These are phyloP conservation scores for Daktulosphaira vitifoliae DNA, from an alignment of 1,140 invertebrate species.

Conservation along the genomic window DNA sequence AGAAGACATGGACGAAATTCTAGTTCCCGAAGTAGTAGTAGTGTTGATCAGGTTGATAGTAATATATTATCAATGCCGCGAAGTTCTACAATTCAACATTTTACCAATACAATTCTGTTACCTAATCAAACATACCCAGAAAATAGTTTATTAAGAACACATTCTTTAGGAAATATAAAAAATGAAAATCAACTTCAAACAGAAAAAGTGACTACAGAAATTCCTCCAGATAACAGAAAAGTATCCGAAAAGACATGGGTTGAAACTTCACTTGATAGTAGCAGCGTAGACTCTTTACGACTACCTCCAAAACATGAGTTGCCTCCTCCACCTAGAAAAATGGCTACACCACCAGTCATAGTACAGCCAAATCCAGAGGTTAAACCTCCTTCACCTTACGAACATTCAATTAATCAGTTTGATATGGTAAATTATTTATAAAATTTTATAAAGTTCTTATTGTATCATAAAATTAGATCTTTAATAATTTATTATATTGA, in stretches of 20 bases:
- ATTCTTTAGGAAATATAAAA: constrained; percentile 55
- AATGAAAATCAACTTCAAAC: constrained; percentile 34
- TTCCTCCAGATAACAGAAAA: constrained; percentile 35
- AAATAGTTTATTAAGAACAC: constrained; percentile 49
- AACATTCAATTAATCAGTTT: neutral
- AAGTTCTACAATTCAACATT: neutral
- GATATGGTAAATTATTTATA: constrained; percentile 7
- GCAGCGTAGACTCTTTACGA: neutral
- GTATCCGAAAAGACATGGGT: constrained; percentile 59
- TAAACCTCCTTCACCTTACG: neutral
- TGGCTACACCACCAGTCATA: constrained; percentile 13
- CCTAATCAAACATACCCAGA: constrained; percentile 46
- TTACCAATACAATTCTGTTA: constrained; percentile 40
- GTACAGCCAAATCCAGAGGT: neutral
- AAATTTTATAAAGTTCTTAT: neutral
- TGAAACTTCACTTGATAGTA: constrained; percentile 59
- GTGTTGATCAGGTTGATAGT: neutral
- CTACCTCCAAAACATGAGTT: neutral
- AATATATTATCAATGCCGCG: neutral
- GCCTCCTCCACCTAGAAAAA: neutral
- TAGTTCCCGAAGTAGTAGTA: constrained; percentile 2
- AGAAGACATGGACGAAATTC: constrained; percentile 42
- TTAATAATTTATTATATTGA: too few relatives aligned
- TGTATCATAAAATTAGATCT: too few relatives aligned
- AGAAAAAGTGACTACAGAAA: neutral